Conservation (phyloP, 2,797 vertebrate genomes). For the Atherinosoma microstoma region DNA sequence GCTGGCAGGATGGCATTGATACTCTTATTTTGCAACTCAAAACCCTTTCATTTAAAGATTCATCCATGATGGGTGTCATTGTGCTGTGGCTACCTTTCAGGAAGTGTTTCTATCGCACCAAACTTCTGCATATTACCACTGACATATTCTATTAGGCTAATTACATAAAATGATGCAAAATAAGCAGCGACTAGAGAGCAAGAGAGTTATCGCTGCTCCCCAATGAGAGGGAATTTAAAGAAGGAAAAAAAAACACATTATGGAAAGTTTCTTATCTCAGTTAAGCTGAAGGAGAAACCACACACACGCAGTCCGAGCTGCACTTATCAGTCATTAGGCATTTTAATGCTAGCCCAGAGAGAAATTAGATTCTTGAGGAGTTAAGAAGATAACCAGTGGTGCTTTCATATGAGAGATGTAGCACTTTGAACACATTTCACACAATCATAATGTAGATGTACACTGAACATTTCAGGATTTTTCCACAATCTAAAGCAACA, state of each 20-base stretch:
- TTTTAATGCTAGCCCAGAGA: slow-evolving; percentile 79
- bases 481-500: no score
- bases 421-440: slow-evolving; percentile 47
- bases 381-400: slow-evolving; percentile 73
- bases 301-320: slow-evolving; percentile 70
- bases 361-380: slow-evolving; percentile 73
- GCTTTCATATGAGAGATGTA: slow-evolving; percentile 44
- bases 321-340: slow-evolving; percentile 79
- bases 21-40: slow-evolving; percentile 68
- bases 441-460: background rate
- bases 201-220: slow-evolving; percentile 46
- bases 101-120: slow-evolving; percentile 33
- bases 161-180: slow-evolving; percentile 69
- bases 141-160: slow-evolving; percentile 66
- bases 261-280: slow-evolving; percentile 73
- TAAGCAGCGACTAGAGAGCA: slow-evolving; percentile 56
- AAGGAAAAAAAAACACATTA: slow-evolving; percentile 21
- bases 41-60: slow-evolving; percentile 68
- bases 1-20: slow-evolving; percentile 66
- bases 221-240: slow-evolving; percentile 30
- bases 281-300: slow-evolving; percentile 73
- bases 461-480: background rate
- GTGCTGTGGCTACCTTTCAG: slow-evolving; percentile 40
- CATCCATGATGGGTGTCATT: slow-evolving; percentile 56
- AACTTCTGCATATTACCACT: slow-evolving; percentile 42